Conservation (phyloP, 2,113 vertebrate genomes). For the Brachirus orientalis region DNA sequence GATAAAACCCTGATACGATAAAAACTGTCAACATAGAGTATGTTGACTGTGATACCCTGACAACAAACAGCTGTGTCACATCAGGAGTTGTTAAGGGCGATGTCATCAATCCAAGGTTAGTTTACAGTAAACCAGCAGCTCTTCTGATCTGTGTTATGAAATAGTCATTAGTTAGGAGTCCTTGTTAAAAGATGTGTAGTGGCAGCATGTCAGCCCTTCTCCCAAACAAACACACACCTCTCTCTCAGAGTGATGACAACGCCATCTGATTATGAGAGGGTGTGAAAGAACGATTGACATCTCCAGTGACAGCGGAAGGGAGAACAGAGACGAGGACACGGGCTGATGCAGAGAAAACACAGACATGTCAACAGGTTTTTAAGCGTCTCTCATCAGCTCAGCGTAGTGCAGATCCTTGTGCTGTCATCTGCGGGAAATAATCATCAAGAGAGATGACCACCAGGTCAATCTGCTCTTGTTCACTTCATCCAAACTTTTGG, state of each 20-base stretch:
- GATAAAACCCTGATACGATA: too few species aligned
- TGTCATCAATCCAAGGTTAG: slow-evolving; percentile 40
- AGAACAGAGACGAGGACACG: slow-evolving; percentile 10
- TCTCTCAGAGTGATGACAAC: slow-evolving; percentile 63
- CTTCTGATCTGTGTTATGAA: slow-evolving; percentile 42
- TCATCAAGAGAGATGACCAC: slow-evolving; percentile 35
- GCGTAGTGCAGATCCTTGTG: slow-evolving; percentile 54
- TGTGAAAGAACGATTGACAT: slow-evolving; percentile 70
- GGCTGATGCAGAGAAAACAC: slow-evolving; percentile 28
- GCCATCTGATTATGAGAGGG: slow-evolving; percentile 69
- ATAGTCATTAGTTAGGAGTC: slow-evolving; percentile 61
- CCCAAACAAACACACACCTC: slow-evolving; percentile 64
- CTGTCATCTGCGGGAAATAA: slow-evolving; percentile 73
- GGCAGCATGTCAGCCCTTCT: slow-evolving; percentile 52
- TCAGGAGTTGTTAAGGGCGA: slow-evolving; percentile 19
- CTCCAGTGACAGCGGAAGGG: slow-evolving; percentile 12
- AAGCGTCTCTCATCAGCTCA: slow-evolving; percentile 63
- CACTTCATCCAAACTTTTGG: slow-evolving; percentile 5
- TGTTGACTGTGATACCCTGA: slow-evolving; percentile 32
- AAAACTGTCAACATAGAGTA: too few species aligned
- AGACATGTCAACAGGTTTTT: slow-evolving; percentile 58
- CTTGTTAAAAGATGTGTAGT: slow-evolving; percentile 72
- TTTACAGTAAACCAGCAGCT: slow-evolving; percentile 49
- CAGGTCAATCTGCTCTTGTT: slow-evolving; percentile 56
- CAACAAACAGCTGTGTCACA: slow-evolving; percentile 40